Base-by-base conservation (phyloP, 2,113 vertebrate species). In the Carassius auratus region DNA sequence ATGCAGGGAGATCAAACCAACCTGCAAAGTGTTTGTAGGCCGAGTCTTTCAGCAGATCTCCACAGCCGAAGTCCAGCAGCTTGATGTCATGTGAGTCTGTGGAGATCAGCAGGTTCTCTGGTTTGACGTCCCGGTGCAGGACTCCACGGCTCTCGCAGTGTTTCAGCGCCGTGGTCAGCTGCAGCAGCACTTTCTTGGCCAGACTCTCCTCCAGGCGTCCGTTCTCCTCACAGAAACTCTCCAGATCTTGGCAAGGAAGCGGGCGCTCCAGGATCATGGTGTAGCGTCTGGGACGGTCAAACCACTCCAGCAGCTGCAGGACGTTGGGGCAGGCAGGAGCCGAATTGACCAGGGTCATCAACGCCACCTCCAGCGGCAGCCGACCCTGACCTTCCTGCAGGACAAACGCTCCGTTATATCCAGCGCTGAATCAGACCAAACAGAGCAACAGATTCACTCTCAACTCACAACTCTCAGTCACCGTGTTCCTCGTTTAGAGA, bases 51-150 rank as follows among this genome's bases (percentile, higher is more conserved):
- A 91, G 85, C 21, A 91, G n/a, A 4, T 90, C 90, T 3, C 92
- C 91, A 19, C 92, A 94, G 19, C 93, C 92, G 64, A 93, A 94
- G 88, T 93, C 91, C 23, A 93, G 90, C 30, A 92, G 90, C 84
- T 93, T 92, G 21, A 94, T 74, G 21, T 89, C 75, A 0, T 79
- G 80, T 0, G 89, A 89, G 71, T 91, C 90, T 14, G 92, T 89
- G 71, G 93, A 91, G 82, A 95, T 91, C 55, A 95, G 88, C 45
- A 95, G 91, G 89, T 95, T 95, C 83, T 94, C 92, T 8, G 94
- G 93, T 76, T 95, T 95, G 82, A 93, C 84, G 75, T 93, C 91
- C 1, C 90, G 52, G 77, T 93, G 92, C 21, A 93, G 76, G 8
- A 93, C 57, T 59, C 57, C 19, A 1, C 19, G 19, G 57, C 57